Base-by-base conservation (phyloP, 2,797 vertebrate species). In the Iguana delicatissima region DNA sequence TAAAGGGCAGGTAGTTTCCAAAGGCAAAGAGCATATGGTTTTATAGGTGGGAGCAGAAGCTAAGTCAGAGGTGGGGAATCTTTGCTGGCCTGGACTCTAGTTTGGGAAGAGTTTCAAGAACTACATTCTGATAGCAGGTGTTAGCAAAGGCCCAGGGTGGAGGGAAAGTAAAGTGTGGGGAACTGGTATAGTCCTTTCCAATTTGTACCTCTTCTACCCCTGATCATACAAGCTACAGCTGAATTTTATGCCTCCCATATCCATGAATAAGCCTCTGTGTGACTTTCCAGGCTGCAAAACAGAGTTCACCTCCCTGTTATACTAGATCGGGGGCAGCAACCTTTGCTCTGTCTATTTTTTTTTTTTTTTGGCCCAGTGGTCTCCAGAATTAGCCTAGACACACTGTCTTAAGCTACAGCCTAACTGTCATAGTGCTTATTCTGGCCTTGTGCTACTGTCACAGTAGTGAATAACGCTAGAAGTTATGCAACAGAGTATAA, bases 401-500 rank as follows among this genome's bases (percentile, higher is more conserved):
- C 59, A 73, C 24, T 82, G 10, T 85, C 42, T 64, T 64, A 14
- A 42, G 74, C 86, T 67, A n/a, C 86, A 79, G 57, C 57, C 7
- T 64, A 79, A 89, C 85, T 77, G 55, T 59, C 64, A 79, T 42
- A 77, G 18, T 83, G 42, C 59, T 89, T 46, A 55, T 89, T 77
- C 88, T 90, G 73, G 59, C 82, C n/a, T 32, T 38, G 46, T 89
- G 38, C 52, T 91, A 69, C 62, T 91, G 80, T 76, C 86, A 89
- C 13, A 89, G 42, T 1, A 91, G 55, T 90, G 81, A 93, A 80
- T 38, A 92, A 92, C 85, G 88, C 20, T 79, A 79, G 59, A 77
- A 67, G 74, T 85, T 80, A 91, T 87, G 29, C 92, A 88, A 46
- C 76, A 29, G 42, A 93, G 89, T 79, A 67, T n/a, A 92, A 93